These are phyloP conservation scores for Cyclargus thomasi DNA, from an alignment of 1,140 invertebrate species.

Conservation along the genomic window DNA sequence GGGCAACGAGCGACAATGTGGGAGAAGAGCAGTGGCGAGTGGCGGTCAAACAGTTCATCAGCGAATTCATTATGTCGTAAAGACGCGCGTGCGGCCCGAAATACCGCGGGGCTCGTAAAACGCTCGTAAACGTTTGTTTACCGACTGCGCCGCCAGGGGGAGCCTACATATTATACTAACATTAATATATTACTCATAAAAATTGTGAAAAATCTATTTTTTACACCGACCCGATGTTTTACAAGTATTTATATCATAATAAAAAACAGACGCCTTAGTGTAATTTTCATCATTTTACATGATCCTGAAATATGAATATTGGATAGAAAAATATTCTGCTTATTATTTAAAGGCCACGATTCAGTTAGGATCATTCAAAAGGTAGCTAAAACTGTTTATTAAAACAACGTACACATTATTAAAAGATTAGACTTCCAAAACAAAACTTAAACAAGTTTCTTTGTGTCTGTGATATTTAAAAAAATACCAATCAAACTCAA, in stretches of 20 bases:
- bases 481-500: no score
- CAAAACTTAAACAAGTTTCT: no score
- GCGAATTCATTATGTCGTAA: conserved; percentile 75
- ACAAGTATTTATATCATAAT: conserved; percentile 10
- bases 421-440: no score
- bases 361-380: no score
- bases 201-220: conserved; percentile 30
- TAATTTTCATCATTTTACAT: conserved; percentile 4
- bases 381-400: no score
- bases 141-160: conserved; percentile 51
- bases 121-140: conserved; percentile 74
- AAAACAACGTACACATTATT: no score
- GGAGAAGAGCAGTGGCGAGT: no score
- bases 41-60: conserved; percentile 61
- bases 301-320: no score
- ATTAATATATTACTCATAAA: conserved; percentile 51
- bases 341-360: no score
- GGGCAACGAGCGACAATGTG: no score
- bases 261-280: conserved; percentile 2
- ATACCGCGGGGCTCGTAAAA: conserved; percentile 71
- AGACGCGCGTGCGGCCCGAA: conserved; percentile 67
- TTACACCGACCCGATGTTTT: conserved; percentile 7
- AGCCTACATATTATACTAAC: conserved; percentile 55
- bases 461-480: no score
- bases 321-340: no score